A percentile compares a stretch with the other conserved stretches of the same genome.
phyloP scores from a whole-genome alignment of 1,140 invertebrate genomes.

The Drosophila suzukii region DNA sequence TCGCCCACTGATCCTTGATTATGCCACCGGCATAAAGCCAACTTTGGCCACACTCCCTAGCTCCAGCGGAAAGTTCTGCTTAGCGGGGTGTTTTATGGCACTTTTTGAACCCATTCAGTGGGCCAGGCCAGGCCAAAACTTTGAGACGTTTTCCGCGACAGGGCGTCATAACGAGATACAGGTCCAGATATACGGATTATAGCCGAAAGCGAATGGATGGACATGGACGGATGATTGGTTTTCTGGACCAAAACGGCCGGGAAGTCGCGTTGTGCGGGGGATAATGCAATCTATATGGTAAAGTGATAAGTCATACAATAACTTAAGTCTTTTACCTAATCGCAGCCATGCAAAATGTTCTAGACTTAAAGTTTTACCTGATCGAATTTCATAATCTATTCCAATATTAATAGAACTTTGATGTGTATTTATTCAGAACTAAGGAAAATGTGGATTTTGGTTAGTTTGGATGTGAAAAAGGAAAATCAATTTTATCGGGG shows the following conservation, averaged over 20 bases:
- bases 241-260: not conserved
- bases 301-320: not conserved
- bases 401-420: too few species aligned
- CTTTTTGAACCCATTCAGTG: constrained; percentile 28
- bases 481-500: too few species aligned
- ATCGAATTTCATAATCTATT: too few species aligned
- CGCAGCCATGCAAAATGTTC: too few species aligned
- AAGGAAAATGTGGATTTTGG: too few species aligned
- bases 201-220: not conserved
- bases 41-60: constrained; percentile 22
- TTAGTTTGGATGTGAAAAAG: too few species aligned
- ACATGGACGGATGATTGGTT: not conserved
- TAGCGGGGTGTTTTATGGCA: constrained; percentile 34
- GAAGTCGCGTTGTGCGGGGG: not conserved
- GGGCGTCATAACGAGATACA: not conserved
- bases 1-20: constrained; percentile 46
- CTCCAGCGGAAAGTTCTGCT: constrained; percentile 6
- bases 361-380: too few species aligned
- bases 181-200: not conserved
- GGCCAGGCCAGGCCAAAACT: constrained; percentile 12
- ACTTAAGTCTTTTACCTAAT: not conserved
- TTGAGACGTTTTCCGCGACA: constrained; percentile 4
- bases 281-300: constrained; percentile 8
- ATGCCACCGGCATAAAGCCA: constrained; percentile 46
- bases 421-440: too few species aligned